Conservation (phyloP, 2,888 invertebrate species). For the Podotricha telesiphe region DNA sequence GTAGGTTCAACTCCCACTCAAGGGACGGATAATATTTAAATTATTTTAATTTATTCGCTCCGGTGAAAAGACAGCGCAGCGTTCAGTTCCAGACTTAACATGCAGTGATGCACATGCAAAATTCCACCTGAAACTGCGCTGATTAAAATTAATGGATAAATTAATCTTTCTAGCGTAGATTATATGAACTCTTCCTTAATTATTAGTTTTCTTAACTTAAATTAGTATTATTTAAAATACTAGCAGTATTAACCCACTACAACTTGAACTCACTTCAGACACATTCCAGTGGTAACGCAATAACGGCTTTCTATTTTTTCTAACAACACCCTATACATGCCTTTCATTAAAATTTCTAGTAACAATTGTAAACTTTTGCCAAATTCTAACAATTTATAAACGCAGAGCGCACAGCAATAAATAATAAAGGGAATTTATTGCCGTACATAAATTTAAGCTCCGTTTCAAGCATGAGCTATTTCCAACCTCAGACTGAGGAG, state of each 20-base stretch:
- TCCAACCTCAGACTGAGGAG: not conserved
- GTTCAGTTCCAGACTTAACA: too few species aligned
- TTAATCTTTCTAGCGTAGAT: too few species aligned
- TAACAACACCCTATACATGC: not conserved
- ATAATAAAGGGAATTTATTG: slow-evolving; percentile 14
- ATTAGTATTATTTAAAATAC: not conserved
- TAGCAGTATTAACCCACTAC: not conserved
- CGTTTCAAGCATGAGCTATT: slow-evolving; percentile 14
- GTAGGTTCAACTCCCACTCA: too few species aligned
- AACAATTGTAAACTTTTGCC: not conserved
- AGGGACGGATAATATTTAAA: too few species aligned
- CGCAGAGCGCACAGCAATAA: not conserved
- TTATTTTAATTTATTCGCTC: too few species aligned
- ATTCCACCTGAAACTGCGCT: too few species aligned
- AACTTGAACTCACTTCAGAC: not conserved
- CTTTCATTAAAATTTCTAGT: slow-evolving; percentile 1
- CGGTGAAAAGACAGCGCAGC: too few species aligned
- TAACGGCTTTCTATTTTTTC: not conserved
- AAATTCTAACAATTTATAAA: slow-evolving; percentile 10
- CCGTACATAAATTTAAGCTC: slow-evolving; percentile 4
- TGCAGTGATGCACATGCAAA: too few species aligned
- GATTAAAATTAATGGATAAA: too few species aligned
- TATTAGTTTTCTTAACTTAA: not conserved
- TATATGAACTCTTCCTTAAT: not conserved
- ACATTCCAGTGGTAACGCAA: not conserved